Evolutionary conservation across 1,140 invertebrate species (phyloP).

Genomic region (Cherax quadricarinatus): DNA sequence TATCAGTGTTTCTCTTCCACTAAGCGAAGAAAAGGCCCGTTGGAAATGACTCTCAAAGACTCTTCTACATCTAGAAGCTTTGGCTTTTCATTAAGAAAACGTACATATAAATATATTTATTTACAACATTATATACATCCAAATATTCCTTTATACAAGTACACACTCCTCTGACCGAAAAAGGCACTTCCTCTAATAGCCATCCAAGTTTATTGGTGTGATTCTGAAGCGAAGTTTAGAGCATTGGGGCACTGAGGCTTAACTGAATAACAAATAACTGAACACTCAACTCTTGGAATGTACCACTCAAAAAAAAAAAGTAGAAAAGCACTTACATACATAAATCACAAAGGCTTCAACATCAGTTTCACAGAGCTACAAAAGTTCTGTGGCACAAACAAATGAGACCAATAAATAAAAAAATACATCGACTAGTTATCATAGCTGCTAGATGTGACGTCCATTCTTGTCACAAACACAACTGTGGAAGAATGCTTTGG

Average conservation of each 20-base stretch:
- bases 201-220: conserved; percentile 68
- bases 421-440: conserved; percentile 67
- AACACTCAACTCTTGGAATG: conserved; percentile 49
- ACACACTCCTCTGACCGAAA: conserved; percentile 67
- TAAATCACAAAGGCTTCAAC: conserved; percentile 47
- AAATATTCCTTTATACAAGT: conserved; percentile 68
- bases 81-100: conserved; percentile 72
- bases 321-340: conserved; percentile 42
- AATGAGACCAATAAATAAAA: conserved; percentile 59
- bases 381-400: conserved; percentile 57
- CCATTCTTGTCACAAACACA: conserved; percentile 28
- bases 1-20: conserved; percentile 68
- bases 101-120: conserved; percentile 71
- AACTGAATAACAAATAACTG: conserved; percentile 32
- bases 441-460: conserved; percentile 34
- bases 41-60: conserved; percentile 61
- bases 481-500: neutral
- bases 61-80: conserved; percentile 70
- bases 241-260: conserved; percentile 64
- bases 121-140: conserved; percentile 69
- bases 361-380: conserved; percentile 48
- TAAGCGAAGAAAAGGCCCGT: conserved; percentile 69
- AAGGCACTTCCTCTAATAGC: conserved; percentile 70
- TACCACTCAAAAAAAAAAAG: conserved; percentile 36
- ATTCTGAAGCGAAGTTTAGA: conserved; percentile 69